Conservation (phyloP, 2,888 invertebrate species). For the Cordilura impudica region DNA sequence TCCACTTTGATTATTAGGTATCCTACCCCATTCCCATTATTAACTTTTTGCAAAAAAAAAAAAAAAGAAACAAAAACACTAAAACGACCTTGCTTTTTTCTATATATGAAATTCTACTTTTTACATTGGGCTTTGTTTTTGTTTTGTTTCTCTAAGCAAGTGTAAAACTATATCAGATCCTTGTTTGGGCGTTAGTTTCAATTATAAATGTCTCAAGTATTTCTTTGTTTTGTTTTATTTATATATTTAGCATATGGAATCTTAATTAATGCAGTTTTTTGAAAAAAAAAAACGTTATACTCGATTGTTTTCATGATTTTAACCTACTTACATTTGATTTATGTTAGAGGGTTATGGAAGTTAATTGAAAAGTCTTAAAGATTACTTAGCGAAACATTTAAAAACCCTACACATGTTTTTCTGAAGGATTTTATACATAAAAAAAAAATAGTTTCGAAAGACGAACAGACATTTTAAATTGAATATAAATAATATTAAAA, state of each 20-base stretch:
- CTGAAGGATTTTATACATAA: no score
- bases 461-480: no score
- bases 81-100: conserved; percentile 57
- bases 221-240: not conserved
- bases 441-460: no score
- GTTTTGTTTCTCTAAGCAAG: conserved; percentile 12
- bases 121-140: conserved; percentile 30
- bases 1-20: no score
- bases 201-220: conserved; percentile 54
- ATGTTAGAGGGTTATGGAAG: not conserved
- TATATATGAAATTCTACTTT: conserved; percentile 38
- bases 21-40: conserved; percentile 35
- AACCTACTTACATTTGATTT: conserved; percentile 23
- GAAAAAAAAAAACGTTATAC: conserved; percentile 28
- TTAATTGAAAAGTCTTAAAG: not conserved
- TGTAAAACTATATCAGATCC: conserved; percentile 51
- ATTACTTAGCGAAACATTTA: no score
- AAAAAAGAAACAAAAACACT: not conserved
- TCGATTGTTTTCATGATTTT: not conserved
- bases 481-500: no score
- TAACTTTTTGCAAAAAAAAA: conserved; percentile 31
- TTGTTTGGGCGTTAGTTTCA: conserved; percentile 58
- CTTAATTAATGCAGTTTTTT: conserved; percentile 56
- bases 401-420: no score
- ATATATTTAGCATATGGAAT: conserved; percentile 37